Conservation (phyloP, 2,797 vertebrate genomes). For the Carduelis carduelis region DNA sequence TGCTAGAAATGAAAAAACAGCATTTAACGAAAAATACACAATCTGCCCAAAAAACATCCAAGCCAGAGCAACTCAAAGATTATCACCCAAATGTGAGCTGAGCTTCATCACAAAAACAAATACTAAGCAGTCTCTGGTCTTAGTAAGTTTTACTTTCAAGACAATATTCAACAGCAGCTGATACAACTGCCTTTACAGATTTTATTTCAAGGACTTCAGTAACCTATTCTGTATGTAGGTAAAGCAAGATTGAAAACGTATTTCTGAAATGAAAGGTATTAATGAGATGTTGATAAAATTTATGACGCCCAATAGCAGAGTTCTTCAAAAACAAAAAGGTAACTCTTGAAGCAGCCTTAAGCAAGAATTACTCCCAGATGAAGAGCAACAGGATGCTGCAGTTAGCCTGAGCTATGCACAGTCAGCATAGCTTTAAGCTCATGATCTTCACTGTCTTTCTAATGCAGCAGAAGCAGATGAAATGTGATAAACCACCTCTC, state of each 20-base stretch:
- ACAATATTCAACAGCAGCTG: neutral
- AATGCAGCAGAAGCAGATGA: neutral
- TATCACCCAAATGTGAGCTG: neutral
- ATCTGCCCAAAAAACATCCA: neutral
- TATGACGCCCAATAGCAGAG: neutral
- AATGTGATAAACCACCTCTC: neutral
- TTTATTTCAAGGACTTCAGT: neutral
- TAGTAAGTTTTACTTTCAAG: neutral
- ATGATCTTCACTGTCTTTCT: neutral
- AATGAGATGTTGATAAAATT: neutral
- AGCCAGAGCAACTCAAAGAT: neutral
- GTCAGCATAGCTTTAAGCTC: neutral
- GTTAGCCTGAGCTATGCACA: neutral
- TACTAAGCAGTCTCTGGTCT: neutral
- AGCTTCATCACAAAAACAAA: neutral
- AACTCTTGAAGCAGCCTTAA: neutral
- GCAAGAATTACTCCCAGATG: neutral
- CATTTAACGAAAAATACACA: neutral
- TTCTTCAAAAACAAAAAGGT: neutral
- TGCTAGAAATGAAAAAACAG: conserved; percentile 71
- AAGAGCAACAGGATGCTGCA: neutral
- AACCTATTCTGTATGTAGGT: neutral
- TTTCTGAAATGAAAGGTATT: neutral
- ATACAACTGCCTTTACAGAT: neutral
- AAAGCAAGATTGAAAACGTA: neutral